These are phyloP conservation scores for Drosophila kepulauana DNA, from an alignment of 1,140 invertebrate genomes.

Conservation along the genomic window DNA sequence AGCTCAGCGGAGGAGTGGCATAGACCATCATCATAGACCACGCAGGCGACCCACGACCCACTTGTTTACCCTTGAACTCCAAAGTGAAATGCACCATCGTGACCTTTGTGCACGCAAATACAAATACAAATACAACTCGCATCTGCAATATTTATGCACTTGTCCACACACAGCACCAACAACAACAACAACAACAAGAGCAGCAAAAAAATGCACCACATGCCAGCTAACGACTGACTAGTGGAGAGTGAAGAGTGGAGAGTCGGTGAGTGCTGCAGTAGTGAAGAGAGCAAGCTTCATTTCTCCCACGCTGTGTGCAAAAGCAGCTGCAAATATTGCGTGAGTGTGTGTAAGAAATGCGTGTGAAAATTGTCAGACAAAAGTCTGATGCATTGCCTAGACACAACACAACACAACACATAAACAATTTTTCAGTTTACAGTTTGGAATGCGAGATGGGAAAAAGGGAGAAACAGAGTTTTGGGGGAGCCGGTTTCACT, in stretches of 20 bases:
- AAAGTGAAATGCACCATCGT: conserved; percentile 20
- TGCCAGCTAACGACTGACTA: neutral
- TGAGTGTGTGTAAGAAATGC: neutral
- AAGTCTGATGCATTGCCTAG: neutral
- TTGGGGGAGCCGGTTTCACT: neutral
- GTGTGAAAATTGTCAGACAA: conserved; percentile 10
- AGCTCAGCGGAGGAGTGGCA: neutral
- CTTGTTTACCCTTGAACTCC: conserved; percentile 52
- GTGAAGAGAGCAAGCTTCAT: neutral
- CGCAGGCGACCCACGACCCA: neutral
- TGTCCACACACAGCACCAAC: conserved; percentile 13
- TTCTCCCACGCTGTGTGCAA: neutral
- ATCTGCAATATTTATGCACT: conserved; percentile 54
- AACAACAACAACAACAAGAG: neutral
- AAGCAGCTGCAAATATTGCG: neutral
- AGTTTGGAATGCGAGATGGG: neutral
- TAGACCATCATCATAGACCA: too few species aligned
- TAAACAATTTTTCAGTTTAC: conserved; percentile 1
- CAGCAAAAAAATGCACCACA: neutral
- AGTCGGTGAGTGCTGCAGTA: neutral
- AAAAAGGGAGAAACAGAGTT: neutral
- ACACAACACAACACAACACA: neutral
- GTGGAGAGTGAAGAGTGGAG: neutral
- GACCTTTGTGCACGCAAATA: conserved; percentile 41
- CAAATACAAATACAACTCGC: neutral